Percentiles rank a stretch among this genome's conserved stretches.
Conservation (phyloP, 37 sponge, comb jelly and placozoan genomes). For the Bolinopsis microptera region DNA sequence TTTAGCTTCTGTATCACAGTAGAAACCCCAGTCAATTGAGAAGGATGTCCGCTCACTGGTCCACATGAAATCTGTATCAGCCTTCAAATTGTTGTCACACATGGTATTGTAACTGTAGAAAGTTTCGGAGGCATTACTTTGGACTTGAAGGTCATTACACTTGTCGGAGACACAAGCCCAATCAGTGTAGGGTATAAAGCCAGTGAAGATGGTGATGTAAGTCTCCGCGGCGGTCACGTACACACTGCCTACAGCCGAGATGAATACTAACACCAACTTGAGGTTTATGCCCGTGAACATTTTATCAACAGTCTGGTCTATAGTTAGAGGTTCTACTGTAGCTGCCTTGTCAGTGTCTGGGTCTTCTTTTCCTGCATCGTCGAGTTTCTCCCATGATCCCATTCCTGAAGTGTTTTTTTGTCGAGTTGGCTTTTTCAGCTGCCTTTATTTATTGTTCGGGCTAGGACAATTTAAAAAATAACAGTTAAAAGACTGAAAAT, state of each 20-base stretch:
- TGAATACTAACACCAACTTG: neutral
- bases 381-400: too few species aligned
- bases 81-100: slow-evolving; percentile 49
- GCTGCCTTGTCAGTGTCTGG: too few species aligned
- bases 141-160: neutral
- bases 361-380: too few species aligned
- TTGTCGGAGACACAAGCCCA: slow-evolving; percentile 3
- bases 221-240: slow-evolving; percentile 4
- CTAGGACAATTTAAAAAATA: too few species aligned
- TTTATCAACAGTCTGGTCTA: slow-evolving; percentile 2
- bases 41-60: neutral
- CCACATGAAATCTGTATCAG: slow-evolving; percentile 37
- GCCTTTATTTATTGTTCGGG: too few species aligned
- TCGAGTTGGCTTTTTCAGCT: too few species aligned
- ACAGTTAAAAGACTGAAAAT: too few species aligned
- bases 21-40: slow-evolving; percentile 56
- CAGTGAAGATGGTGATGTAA: slow-evolving; percentile 38
- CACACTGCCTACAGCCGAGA: neutral
- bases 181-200: slow-evolving; percentile 51
- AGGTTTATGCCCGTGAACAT: neutral
- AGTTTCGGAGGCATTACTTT: neutral
- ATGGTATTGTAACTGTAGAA: neutral
- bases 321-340: too few species aligned
- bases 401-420: too few species aligned
- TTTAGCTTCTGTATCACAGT: slow-evolving; percentile 7